Evolutionary conservation across 2,113 vertebrate genomes (phyloP).

Genomic region (Corynorhinus townsendii): DNA sequence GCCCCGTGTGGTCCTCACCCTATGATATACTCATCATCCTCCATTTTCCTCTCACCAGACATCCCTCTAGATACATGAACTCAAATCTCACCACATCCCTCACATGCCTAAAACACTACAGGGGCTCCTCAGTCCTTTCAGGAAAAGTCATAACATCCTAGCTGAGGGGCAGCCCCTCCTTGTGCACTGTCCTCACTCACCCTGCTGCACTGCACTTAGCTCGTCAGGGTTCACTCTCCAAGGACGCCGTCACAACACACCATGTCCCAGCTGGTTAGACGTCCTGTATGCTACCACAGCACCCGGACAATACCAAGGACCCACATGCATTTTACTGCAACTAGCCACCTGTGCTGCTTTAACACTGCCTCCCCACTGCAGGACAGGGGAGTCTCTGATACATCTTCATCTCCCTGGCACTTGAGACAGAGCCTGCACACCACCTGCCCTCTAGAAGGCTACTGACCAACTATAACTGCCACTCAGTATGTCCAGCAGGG

Average conservation of each 20-base stretch:
- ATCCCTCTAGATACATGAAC: background rate
- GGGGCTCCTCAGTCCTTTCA: too few species aligned
- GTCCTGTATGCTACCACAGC: too few species aligned
- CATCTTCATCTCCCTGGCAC: background rate
- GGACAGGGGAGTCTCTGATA: background rate
- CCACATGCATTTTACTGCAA: too few species aligned
- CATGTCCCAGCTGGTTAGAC: too few species aligned
- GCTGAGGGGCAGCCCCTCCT: too few species aligned
- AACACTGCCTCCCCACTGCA: rapidly evolving
- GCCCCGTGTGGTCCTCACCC: background rate
- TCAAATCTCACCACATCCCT: rapidly evolving
- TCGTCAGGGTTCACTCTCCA: too few species aligned
- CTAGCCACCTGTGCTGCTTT: rapidly evolving
- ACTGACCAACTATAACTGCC: background rate
- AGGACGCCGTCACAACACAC: too few species aligned
- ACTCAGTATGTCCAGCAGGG: rapidly evolving
- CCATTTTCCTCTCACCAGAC: background rate
- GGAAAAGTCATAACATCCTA: background rate
- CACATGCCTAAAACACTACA: background rate
- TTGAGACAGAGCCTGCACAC: background rate
- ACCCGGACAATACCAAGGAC: too few species aligned
- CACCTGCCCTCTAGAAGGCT: background rate
- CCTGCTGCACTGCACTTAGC: too few species aligned
- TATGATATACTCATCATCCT: too few species aligned
- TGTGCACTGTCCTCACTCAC: too few species aligned